phyloP scores from a whole-genome alignment of 1,140 invertebrate species.

The Euura saliciscinereae region DNA sequence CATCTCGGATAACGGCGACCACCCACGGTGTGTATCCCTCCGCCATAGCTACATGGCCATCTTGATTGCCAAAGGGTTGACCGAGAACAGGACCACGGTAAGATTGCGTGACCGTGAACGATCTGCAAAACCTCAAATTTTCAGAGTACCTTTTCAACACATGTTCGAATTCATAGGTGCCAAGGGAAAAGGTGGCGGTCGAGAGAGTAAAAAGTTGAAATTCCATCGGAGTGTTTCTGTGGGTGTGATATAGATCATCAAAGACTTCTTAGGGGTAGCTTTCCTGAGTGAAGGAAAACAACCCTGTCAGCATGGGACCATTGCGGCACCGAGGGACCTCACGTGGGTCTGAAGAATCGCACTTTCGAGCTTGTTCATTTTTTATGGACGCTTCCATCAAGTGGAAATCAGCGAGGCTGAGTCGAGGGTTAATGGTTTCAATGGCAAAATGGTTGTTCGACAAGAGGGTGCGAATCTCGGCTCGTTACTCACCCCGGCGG shows the following conservation, averaged over 20 bases:
- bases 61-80: not conserved
- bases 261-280: too few species aligned
- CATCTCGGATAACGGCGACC: not conserved
- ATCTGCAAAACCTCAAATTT: too few species aligned
- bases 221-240: too few species aligned
- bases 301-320: too few species aligned
- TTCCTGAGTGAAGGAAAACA: too few species aligned
- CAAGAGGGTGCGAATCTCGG: slow-evolving; percentile 6
- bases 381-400: slow-evolving; percentile 3
- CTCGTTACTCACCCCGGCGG: not conserved
- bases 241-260: too few species aligned
- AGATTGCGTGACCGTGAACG: too few species aligned
- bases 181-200: too few species aligned
- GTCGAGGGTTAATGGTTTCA: slow-evolving; percentile 7
- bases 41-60: not conserved
- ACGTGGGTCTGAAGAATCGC: not conserved
- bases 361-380: not conserved
- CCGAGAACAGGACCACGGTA: not conserved
- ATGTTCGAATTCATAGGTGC: too few species aligned
- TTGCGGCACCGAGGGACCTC: too few species aligned
- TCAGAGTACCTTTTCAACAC: too few species aligned
- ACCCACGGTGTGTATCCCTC: not conserved
- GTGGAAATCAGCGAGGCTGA: slow-evolving; percentile 6
- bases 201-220: too few species aligned
- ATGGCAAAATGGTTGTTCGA: slow-evolving; percentile 4